Evolutionary conservation across 1,140 invertebrate species (phyloP).

Genomic region (Drosophila kurseongensis): DNA sequence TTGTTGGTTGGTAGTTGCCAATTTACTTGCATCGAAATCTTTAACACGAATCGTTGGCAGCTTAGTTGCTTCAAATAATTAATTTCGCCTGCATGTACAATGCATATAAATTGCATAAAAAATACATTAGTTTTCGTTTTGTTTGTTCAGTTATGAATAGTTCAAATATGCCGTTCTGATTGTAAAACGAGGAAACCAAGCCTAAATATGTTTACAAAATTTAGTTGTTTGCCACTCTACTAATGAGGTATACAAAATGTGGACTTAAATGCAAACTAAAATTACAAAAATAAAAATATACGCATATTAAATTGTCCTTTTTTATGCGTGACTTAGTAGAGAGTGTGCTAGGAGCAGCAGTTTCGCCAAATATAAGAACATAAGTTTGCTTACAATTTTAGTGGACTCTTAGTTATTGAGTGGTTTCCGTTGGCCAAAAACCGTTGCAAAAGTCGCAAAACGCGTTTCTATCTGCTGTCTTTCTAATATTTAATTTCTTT

Average conservation of each 20-base stretch:
- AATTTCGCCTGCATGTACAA: conserved; percentile 48
- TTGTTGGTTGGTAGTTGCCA: conserved; percentile 37
- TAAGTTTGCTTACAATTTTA: conserved; percentile 68
- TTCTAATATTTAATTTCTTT: conserved; percentile 65
- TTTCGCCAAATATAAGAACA: conserved; percentile 61
- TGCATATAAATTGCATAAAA: conserved; percentile 75
- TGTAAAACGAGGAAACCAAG: conserved; percentile 52
- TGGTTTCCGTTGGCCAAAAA: conserved; percentile 61
- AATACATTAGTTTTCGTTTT: conserved; percentile 64
- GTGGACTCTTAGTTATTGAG: conserved; percentile 68
- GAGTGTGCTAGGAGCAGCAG: conserved; percentile 62
- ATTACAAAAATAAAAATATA: conserved; percentile 52
- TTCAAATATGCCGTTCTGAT: conserved; percentile 28
- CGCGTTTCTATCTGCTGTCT: conserved; percentile 52
- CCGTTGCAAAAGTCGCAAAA: conserved; percentile 74
- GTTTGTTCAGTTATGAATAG: conserved; percentile 38
- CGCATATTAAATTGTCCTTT: conserved; percentile 30
- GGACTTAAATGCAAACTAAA: conserved; percentile 61
- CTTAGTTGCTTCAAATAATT: conserved; percentile 60
- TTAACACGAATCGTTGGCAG: conserved; percentile 62
- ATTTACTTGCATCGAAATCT: conserved; percentile 45
- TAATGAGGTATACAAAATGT: conserved; percentile 78
- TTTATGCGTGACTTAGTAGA: conserved; percentile 28
- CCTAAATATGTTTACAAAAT: conserved; percentile 58
- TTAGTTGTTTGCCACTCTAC: conserved; percentile 75